Percentiles rank a stretch among this genome's conserved stretches.
These are phyloP conservation scores for Zaprionus bogoriensis DNA, from an alignment of 2,888 invertebrate species.

Conservation along the genomic window DNA sequence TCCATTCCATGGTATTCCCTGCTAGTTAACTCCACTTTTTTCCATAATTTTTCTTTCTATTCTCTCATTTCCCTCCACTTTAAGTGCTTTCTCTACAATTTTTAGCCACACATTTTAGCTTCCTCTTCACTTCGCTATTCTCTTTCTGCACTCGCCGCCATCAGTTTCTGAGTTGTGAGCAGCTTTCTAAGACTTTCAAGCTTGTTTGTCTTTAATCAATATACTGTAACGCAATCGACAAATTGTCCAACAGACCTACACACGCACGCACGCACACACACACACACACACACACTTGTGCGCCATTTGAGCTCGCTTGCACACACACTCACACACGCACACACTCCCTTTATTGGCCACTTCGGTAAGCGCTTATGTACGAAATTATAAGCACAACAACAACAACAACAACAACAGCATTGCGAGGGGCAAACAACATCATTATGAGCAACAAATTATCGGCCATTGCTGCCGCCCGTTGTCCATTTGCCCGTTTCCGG, in stretches of 20 bases:
- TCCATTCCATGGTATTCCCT: no score
- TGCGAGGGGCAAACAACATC: slow-evolving; percentile 68
- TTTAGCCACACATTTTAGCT: no score
- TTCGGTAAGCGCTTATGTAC: slow-evolving; percentile 62
- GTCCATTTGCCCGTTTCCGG: slow-evolving; percentile 19
- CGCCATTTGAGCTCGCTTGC: slow-evolving; percentile 21
- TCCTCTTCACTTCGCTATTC: neutral
- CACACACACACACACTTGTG: slow-evolving; percentile 6
- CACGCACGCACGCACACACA: neutral
- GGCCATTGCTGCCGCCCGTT: slow-evolving; percentile 50
- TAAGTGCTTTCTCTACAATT: no score
- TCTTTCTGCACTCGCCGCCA: neutral
- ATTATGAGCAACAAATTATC: slow-evolving; percentile 73
- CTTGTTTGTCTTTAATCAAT: slow-evolving; percentile 47
- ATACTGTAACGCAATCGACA: slow-evolving; percentile 3
- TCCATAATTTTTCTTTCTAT: no score
- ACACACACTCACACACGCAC: slow-evolving; percentile 6
- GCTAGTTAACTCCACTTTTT: no score
- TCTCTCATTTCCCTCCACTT: no score
- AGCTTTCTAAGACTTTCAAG: neutral
- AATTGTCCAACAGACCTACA: neutral
- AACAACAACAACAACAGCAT: slow-evolving; percentile 26
- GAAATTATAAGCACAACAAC: slow-evolving; percentile 64
- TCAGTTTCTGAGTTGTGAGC: no score
- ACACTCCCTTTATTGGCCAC: slow-evolving; percentile 43